Conservation (phyloP, 2,888 invertebrate species). For the Drosophila yooni region DNA sequence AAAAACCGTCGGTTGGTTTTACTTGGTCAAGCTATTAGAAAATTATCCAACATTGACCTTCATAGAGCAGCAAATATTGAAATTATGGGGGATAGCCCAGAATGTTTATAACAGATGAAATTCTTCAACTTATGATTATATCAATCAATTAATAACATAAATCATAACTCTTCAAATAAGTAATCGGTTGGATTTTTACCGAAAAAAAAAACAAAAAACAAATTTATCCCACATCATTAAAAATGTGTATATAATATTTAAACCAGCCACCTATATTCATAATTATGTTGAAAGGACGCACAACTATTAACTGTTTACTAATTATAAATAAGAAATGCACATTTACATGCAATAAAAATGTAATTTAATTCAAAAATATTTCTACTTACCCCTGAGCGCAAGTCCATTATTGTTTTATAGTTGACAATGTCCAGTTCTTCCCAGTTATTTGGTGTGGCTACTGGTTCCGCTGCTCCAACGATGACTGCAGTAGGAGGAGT, state of each 20-base stretch:
- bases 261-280: background rate
- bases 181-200: background rate
- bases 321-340: background rate
- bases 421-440: slow-evolving; percentile 88
- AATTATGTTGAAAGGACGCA: background rate
- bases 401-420: slow-evolving; percentile 87
- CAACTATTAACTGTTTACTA: background rate
- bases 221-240: too few species aligned
- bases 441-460: slow-evolving; percentile 85
- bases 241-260: background rate
- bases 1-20: background rate
- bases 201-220: background rate
- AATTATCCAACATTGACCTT: background rate
- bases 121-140: background rate
- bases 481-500: slow-evolving; percentile 20
- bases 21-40: background rate
- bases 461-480: slow-evolving; percentile 67
- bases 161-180: background rate
- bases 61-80: background rate
- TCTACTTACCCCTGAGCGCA: slow-evolving; percentile 89
- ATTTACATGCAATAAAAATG: background rate
- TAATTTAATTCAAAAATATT: background rate
- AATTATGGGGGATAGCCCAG: background rate
- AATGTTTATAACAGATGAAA: background rate
- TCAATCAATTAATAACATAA: background rate